Evolutionary conservation across 1,140 invertebrate genomes (phyloP).

Genomic region (Trigoniulus corallinus): DNA sequence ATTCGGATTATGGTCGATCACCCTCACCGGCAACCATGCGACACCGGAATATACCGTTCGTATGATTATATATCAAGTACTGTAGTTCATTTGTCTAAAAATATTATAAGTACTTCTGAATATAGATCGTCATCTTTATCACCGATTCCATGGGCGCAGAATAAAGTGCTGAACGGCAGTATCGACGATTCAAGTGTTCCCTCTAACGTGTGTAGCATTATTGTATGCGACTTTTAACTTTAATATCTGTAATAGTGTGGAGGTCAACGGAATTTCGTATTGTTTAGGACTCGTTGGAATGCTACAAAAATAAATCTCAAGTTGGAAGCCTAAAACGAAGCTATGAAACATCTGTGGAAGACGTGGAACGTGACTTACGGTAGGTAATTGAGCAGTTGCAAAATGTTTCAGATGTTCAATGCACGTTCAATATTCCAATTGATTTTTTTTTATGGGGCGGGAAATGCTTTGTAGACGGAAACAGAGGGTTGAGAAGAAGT

Average conservation of each 20-base stretch:
- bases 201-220: too few species aligned
- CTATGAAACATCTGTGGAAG: background rate
- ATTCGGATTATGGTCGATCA: too few species aligned
- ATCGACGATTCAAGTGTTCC: too few species aligned
- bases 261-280: too few species aligned
- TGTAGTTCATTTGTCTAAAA: too few species aligned
- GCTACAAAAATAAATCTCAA: background rate
- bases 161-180: background rate
- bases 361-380: background rate
- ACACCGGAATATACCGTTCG: too few species aligned
- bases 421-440: background rate
- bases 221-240: too few species aligned
- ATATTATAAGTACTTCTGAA: too few species aligned
- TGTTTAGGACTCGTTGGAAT: too few species aligned
- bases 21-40: too few species aligned
- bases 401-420: background rate
- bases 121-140: background rate
- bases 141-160: background rate
- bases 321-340: background rate
- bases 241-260: too few species aligned
- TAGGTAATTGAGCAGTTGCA: background rate
- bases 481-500: slow-evolving; percentile 63
- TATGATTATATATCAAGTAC: too few species aligned
- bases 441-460: slow-evolving; percentile 27
- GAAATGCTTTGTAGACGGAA: slow-evolving; percentile 50